phyloP scores from a whole-genome alignment of 2,888 invertebrate genomes.

The Galerucella pusilla region DNA sequence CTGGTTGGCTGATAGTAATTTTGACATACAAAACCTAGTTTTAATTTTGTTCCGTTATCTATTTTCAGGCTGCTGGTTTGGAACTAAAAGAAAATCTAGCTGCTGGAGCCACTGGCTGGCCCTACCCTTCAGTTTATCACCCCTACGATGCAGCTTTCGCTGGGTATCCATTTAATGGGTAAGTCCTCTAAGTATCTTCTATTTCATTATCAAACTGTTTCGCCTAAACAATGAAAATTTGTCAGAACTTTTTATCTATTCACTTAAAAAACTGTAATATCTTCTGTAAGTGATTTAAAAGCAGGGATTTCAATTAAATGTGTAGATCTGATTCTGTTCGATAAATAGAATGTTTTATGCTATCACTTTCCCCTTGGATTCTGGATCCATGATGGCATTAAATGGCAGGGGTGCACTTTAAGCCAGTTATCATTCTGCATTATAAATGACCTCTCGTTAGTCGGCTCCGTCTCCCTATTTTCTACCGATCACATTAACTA shows the following conservation, averaged over 20 bases:
- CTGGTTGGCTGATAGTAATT: too few relatives aligned
- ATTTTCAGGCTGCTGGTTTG: slow-evolving; percentile 80
- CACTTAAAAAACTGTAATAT: neutral
- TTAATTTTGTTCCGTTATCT: neutral
- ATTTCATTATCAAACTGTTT: slow-evolving; percentile 38
- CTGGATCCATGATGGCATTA: slow-evolving; percentile 48
- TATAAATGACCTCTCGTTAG: slow-evolving; percentile 43
- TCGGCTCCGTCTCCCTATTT: slow-evolving; percentile 9
- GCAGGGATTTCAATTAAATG: slow-evolving; percentile 32
- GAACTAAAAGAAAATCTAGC: slow-evolving; percentile 91
- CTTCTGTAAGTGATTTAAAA: slow-evolving; percentile 27
- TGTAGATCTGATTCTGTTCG: neutral
- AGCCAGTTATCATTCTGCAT: slow-evolving; percentile 57
- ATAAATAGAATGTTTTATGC: neutral
- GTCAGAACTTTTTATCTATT: neutral
- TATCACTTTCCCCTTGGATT: slow-evolving; percentile 43
- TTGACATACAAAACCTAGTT: neutral
- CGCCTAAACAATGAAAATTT: too few relatives aligned
- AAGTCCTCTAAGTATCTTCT: slow-evolving; percentile 66
- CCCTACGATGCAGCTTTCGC: slow-evolving; percentile 94
- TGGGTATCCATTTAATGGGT: slow-evolving; percentile 96
- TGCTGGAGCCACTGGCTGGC: slow-evolving; percentile 86
- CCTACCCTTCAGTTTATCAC: slow-evolving; percentile 91
- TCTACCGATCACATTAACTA: slow-evolving; percentile 9
- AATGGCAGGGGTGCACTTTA: slow-evolving; percentile 53